Evolutionary conservation across 2,797 vertebrate species (phyloP), one percentile per base, ranked within the genome.

Genomic region (Pelochelys cantorii): DNA sequence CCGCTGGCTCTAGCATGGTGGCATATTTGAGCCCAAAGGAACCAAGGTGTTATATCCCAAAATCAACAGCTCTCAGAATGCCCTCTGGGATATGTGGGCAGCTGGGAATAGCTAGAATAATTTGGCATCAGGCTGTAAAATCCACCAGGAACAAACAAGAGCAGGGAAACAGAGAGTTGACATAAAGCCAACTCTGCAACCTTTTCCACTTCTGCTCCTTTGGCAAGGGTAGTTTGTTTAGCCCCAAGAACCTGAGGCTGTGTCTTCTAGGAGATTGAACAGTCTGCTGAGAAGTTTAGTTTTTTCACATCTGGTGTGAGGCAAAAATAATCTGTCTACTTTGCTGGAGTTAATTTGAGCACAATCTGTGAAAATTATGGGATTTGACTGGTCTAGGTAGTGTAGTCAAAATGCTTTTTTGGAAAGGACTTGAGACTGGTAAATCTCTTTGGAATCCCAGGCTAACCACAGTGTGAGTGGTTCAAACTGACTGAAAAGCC

Each of bases 71-170:
- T 1, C 2, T 42, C 0, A 1, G 68, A 65, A 37, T 4, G 11
- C 22, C 20, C 79, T 31, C 62, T 34, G 0, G 2, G 55, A 80
- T 89, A 34, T 0, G 0, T 37, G 42, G 13, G 60, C 53, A 56
- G 77, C 77, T 90, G 0, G 0, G 5, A 42, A 0, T 77, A 89
- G 81, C 55, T 78, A 10, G 75, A 89, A 85, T 54, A 80, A 80
- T 88, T 86, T 80, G 62, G 55, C 0, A 0, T 7, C 55, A 93
- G 0, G 2, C 88, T 78, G 89, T 89, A 91, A 14, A 78, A 54
- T 18, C 0, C 0, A 0, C 82, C 90, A 68, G 83, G 78, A 3
- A 0, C 0, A 62, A 22, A 86, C 59, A 3, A 25, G 65, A 0
- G 0, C 3, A 10, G 22, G 68, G 60, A 57, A 5, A 12, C 74